A percentile compares a stretch with the other conserved stretches of the same genome.
Conservation (phyloP, 2,113 vertebrate species). For the Eulacestoma nigropectus region DNA sequence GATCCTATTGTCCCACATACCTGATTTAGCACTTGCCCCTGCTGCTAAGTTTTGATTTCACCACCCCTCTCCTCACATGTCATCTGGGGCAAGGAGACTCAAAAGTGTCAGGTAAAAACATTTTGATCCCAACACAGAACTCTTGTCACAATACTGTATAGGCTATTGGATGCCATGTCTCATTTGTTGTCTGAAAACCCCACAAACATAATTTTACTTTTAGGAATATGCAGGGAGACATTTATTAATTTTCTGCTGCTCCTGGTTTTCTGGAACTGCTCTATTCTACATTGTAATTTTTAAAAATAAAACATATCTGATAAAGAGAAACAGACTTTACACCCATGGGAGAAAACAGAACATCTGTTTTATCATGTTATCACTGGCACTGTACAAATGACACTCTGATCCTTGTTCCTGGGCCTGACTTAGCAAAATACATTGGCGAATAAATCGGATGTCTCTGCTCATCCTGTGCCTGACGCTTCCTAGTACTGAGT, state of each 20-base stretch:
- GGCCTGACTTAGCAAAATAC: conserved; percentile 11
- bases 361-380: background rate
- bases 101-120: background rate
- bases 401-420: background rate
- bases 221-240: background rate
- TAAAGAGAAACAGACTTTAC: background rate
- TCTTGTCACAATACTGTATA: accelerated
- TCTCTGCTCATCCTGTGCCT: conserved; percentile 28
- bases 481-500: background rate
- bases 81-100: background rate
- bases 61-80: background rate
- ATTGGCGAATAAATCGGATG: background rate
- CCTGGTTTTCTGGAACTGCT: background rate
- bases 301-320: background rate
- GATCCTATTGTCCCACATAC: background rate
- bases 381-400: background rate
- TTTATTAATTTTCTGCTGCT: background rate
- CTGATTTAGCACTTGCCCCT: background rate
- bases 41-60: background rate
- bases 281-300: background rate
- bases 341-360: background rate
- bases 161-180: background rate
- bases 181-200: background rate
- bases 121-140: background rate
- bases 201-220: background rate